Evolutionary conservation across 2,888 invertebrate species (phyloP), one percentile per base, ranked within the genome.

Genomic region (Apamea crenata): DNA sequence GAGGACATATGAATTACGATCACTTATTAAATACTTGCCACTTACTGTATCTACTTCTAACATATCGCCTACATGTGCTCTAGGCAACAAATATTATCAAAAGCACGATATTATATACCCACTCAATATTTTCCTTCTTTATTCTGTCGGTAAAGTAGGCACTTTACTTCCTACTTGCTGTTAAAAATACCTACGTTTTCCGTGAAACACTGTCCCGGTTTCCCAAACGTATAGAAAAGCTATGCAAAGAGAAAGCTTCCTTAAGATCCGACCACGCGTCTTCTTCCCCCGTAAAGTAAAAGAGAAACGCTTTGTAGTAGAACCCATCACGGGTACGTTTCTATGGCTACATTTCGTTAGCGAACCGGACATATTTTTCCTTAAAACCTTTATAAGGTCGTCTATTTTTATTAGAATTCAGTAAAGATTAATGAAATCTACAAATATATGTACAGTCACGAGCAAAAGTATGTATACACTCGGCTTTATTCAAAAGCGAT

Each of bases 1-100:
- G 86, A 85, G 87, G 85, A 75, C 87, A 74, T 75, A 67, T 83
- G 68, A 77, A 77, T 80, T 83, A 86, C 83, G 85, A 86, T 83
- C 86, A 83, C 80, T 83, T 85, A 86, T 75, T 83, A 83, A 85
- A 86, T 86, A 80, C 68, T 85, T 75, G 77, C 61, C 74, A 86
- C 69, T 77, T 66, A 74, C 76, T 56, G 79, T 40, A 32, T 29
- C 56, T 63, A 65, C 50, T 63, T 47, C 66, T 32, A 53, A 68
- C 59, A 81, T 74, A 73, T 59, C 32, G 32, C 71, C n/a, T 68
- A 78, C 67, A 44, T 56, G 44, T 56, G 56, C 36, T 67, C 6
- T 71, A 53, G n/a, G 40, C 74, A 53, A 25, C 36, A 65, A 61
- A 44, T 29, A 63, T 67, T 36, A 47, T 36, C 59, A 53, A 25